phyloP scores from a whole-genome alignment of 2,113 vertebrate species.

The Takifugu flavidus region DNA sequence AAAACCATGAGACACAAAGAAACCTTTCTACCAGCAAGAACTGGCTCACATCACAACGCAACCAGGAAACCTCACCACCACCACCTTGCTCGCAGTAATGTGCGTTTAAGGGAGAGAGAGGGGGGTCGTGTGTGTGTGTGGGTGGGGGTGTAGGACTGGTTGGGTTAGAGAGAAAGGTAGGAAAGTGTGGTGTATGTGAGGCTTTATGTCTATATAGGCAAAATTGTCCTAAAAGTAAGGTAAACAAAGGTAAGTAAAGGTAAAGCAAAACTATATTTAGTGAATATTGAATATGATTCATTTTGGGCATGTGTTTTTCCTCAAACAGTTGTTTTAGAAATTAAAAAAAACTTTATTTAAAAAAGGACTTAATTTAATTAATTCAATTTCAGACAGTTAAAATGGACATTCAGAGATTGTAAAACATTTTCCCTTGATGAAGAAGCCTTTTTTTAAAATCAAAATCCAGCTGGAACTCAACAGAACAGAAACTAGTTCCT shows the following conservation, averaged over 20 bases:
- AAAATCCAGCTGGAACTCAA: no score
- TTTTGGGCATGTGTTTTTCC: no score
- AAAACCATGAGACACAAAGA: constrained; percentile 59
- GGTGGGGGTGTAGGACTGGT: constrained; percentile 4
- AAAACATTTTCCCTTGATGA: no score
- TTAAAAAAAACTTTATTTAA: no score
- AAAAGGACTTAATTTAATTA: no score
- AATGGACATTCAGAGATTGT: no score
- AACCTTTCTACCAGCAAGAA: constrained; percentile 53
- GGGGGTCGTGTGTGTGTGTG: not conserved
- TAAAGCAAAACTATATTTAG: no score
- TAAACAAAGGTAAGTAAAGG: not conserved
- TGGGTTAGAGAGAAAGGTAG: not conserved
- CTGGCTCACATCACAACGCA: constrained; percentile 61
- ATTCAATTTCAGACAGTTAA: no score
- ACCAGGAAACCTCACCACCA: constrained; percentile 63
- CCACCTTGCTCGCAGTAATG: constrained; percentile 35
- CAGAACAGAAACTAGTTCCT: no score
- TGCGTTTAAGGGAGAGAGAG: not conserved
- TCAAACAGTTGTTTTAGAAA: no score
- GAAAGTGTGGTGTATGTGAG: constrained; percentile 14
- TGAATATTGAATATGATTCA: no score
- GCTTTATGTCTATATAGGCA: constrained; percentile 17
- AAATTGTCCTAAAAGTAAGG: not conserved
- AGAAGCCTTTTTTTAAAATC: no score